Evolutionary conservation across 2,888 invertebrate genomes (phyloP).

Genomic region (Mythimna pallens): DNA sequence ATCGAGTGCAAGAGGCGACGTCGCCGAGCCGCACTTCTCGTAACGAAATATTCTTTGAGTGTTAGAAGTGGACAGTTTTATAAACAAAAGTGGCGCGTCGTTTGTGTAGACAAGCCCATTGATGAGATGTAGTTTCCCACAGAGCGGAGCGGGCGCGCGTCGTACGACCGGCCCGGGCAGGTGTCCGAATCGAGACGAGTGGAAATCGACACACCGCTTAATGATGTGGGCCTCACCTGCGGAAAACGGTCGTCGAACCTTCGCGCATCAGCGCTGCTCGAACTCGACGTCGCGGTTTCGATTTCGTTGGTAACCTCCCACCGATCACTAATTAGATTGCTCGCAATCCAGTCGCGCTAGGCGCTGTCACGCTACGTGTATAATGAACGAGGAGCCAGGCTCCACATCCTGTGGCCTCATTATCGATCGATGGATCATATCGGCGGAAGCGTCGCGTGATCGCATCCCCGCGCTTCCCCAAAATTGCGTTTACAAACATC

Average conservation of each 20-base stretch:
- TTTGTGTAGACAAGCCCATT: conserved; percentile 83
- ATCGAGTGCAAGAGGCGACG: conserved; percentile 77
- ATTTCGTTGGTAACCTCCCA: conserved; percentile 77
- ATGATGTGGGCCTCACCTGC: conserved; percentile 77
- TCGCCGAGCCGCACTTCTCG: conserved; percentile 74
- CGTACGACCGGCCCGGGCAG: conserved; percentile 78
- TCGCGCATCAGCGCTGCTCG: conserved; percentile 64
- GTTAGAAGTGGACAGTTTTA: conserved; percentile 89
- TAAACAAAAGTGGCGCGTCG: conserved; percentile 85
- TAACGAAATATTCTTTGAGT: conserved; percentile 77
- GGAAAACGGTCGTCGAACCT: conserved; percentile 75
- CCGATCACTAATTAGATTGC: conserved; percentile 74
- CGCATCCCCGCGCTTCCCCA: conserved; percentile 77
- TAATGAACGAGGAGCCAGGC: conserved; percentile 74
- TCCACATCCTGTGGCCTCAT: conserved; percentile 76
- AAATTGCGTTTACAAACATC: conserved; percentile 81
- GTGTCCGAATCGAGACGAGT: conserved; percentile 79
- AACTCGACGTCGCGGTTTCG: conserved; percentile 74
- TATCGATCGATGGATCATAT: conserved; percentile 77
- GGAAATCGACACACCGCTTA: conserved; percentile 78
- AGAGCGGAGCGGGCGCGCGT: conserved; percentile 66
- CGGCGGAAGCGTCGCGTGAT: conserved; percentile 79
- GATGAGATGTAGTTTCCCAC: conserved; percentile 86
- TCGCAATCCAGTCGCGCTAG: conserved; percentile 71
- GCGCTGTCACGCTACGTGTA: conserved; percentile 68